Conservation (phyloP, 92 coral and sea anemone species). For the Zoanthus sansibaricus region DNA sequence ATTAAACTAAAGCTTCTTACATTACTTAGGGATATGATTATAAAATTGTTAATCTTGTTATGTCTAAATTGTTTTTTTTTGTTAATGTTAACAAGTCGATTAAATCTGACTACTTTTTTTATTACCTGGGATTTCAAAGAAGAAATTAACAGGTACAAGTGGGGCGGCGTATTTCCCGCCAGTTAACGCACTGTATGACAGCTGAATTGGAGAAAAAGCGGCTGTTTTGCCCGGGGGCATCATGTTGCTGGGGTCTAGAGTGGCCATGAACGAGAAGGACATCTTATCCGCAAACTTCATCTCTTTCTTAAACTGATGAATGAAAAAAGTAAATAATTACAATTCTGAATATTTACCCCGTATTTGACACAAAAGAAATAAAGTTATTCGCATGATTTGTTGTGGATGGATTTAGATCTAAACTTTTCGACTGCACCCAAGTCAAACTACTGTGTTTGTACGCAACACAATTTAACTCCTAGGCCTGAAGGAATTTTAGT, state of each 20-base stretch:
- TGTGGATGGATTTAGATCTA: background rate
- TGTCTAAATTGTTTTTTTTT: too few relatives aligned
- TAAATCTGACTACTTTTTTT: too few relatives aligned
- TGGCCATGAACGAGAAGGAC: slow-evolving; percentile 73
- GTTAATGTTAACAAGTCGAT: too few relatives aligned
- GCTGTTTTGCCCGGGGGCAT: slow-evolving; percentile 83
- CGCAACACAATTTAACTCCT: too few relatives aligned
- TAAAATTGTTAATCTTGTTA: too few relatives aligned
- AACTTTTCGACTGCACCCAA: too few relatives aligned
- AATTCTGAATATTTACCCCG: background rate
- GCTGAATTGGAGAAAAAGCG: slow-evolving; percentile 89
- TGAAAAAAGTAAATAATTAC: background rate
- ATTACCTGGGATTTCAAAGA: slow-evolving; percentile 66
- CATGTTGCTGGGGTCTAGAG: slow-evolving; percentile 70
- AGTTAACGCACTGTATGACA: slow-evolving; percentile 66
- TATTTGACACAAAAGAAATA: background rate
- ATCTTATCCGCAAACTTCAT: slow-evolving; percentile 80
- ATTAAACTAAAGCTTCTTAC: too few relatives aligned
- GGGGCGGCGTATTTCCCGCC: slow-evolving; percentile 66
- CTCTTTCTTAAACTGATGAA: slow-evolving; percentile 55
- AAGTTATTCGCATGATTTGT: background rate
- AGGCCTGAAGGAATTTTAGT: too few relatives aligned
- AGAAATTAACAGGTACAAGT: slow-evolving; percentile 72
- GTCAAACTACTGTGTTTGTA: too few relatives aligned
- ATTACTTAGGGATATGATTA: too few relatives aligned